Evolutionary conservation across 2,797 vertebrate genomes (phyloP), one percentile per base, ranked within the genome.

Genomic region (Propithecus deckenii): DNA sequence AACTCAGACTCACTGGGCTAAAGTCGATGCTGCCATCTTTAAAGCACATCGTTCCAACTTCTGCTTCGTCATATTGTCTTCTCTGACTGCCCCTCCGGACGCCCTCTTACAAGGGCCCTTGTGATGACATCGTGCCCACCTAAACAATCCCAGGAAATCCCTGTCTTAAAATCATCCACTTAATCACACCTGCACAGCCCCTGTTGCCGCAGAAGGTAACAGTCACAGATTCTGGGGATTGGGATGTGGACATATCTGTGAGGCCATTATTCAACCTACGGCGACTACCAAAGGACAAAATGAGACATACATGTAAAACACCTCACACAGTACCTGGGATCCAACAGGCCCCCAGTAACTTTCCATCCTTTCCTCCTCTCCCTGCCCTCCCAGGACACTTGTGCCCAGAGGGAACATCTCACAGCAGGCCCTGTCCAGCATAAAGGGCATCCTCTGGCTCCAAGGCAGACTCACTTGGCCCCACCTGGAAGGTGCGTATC

Each of bases 281-380:
- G 38, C 28, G 43, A 65, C 52, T 22, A 61, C 61, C 28, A 69
- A 88, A 86, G 28, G 28, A 65, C 71, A 87, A 95, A 78, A 79
- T 13, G 10, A 65, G 67, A 17, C 32, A 4, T 4, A 8, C 0
- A 0, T 48, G 32, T 23, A 59, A 81, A 76, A 46, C n/a, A 63
- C 28, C 30, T 85, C 50, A n/a, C 63, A 30, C 63, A n/a, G 35
- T 32, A 22, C 25, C 89, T 67, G 35, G 74, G 4, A 75, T 23
- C 61, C 35, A 43, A 9, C 25, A 38, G n/a, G 23, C 12, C 38
- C n/a, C 7, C 4, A 3, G 11, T 48, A 18, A 25, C 38, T 67
- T 75, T 43, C 25, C 75, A 38, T 57, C 9, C 32, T 52, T 83
- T 18, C 79, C 20, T 90, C 41, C 71, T 86, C 22, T 38, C 63